Conservation (phyloP, 2,113 vertebrate species). For the Chaetodon trifascialis region DNA sequence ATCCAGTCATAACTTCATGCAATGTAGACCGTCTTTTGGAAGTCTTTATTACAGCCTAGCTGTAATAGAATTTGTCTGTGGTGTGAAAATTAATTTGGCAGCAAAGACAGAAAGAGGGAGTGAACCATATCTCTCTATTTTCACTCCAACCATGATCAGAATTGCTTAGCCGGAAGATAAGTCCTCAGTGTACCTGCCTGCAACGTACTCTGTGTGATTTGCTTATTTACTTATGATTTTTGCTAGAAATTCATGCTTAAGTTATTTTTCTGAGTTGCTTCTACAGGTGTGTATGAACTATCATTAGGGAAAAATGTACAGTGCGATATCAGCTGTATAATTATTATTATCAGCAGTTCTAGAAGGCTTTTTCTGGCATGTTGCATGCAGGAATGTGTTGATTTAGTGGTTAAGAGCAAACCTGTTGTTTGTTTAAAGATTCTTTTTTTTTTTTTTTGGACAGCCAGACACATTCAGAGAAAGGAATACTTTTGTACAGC, state of each 20-base stretch:
- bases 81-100: constrained; percentile 48
- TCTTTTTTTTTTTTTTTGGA: not conserved
- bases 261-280: not conserved
- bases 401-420: not conserved
- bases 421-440: not conserved
- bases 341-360: not conserved
- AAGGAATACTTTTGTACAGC: not conserved
- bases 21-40: not conserved
- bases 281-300: not conserved
- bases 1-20: not conserved
- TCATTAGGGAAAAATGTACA: not conserved
- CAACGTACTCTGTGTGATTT: not conserved
- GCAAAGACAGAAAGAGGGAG: constrained; percentile 14
- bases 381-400: not conserved
- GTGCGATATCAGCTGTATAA: not conserved
- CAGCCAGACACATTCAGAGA: not conserved
- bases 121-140: constrained; percentile 18
- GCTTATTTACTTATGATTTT: not conserved
- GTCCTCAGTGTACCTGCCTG: not conserved
- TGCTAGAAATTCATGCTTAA: not conserved
- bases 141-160: constrained; percentile 25
- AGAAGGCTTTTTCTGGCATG: not conserved
- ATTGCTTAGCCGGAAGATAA: not conserved
- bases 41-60: constrained; percentile 21
- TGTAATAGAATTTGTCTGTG: constrained; percentile 17